Evolutionary conservation across 2,113 vertebrate genomes (phyloP), one percentile per base, ranked within the genome.

Genomic region (Eurypyga helias): DNA sequence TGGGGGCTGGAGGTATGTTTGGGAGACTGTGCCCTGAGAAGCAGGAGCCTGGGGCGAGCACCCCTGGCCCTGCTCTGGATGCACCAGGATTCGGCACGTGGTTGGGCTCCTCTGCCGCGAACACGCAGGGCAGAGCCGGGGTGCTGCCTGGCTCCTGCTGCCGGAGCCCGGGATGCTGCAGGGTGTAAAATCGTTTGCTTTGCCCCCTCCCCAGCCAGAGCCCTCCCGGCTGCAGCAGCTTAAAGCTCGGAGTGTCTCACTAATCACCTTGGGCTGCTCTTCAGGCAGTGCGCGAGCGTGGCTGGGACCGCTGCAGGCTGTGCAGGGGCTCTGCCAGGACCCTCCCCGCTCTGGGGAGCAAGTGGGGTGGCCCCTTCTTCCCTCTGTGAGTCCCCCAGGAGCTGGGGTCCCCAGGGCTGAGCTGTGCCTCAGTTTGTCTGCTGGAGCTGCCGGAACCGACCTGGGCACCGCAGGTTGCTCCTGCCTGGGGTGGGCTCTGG

Each of bases 251-350:
- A 88, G 75, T 76, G 67, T 46, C 82, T 91, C 8, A 3, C 91
- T 91, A 94, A 93, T 96, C 95, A 92, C 87, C 94, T 94, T 88
- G 88, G 87, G 58, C 91, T 87, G 92, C 88, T 82, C 70, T 81
- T 85, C 76, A 90, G 87, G 87, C 57, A 34, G 78, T 0, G 3
- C 29, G 49, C 1, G 28, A 38, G 33, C 41, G 9, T 0, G 45
- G 79, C 67, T 73, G 61, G 41, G 58, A 72, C 71, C 69, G 55
- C 13, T 33, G 80, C 36, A 60, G 69, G 4, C 57, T 28, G 28
- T 11, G n/a, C 10, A 4, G 0, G 0, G 48, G 54, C 25, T 20
- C 79, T 73, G 54, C 43, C 38, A 54, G 64, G 83, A 89, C 83
- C 82, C 65, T 41, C 33, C 1, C 0, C 23, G 6, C 38, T 33